Evolutionary conservation across 2,113 vertebrate genomes (phyloP), one percentile per base, ranked within the genome.

Genomic region (Aegotheles bennettii): DNA sequence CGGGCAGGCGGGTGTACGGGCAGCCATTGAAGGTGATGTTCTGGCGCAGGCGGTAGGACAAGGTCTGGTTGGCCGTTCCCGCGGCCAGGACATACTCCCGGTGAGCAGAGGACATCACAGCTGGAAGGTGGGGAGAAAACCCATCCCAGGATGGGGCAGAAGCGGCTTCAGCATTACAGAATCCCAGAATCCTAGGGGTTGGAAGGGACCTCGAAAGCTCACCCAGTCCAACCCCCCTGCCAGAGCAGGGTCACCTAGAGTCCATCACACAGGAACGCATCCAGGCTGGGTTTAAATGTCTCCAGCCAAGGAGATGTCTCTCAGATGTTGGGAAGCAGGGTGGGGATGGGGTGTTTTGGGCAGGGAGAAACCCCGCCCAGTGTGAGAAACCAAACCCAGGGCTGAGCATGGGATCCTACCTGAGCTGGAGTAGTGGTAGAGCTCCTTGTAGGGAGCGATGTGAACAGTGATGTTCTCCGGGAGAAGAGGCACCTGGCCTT

Each of bases 341-440:
- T 31, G 80, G 79, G 45, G 26, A 54, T 1, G 6, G 33, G 18
- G 64, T 36, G 38, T 3, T 28, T 42, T 25, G 0, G 31, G 6
- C 6, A 3, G 29, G 65, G 36, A 42, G 5, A 43, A 50, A n/a
- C n/a, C n/a, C n/a, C n/a, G n/a, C n/a, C n/a, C n/a, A 0, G 3
- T 5, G 14, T 0, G 5, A 54, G 42, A 53, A 69, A 8, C 4
- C 3, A 3, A 48, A n/a, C 2, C 1, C 0, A 3, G 48, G 31
- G 16, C 31, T 21, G 57, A 28, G n/a, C 13, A 20, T 2, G 4
- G 56, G 38, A 15, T 73, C 81, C 50, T 98, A 99, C 99, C 98
- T 67, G 99, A 99, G 70, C 98, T 98, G 31, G 98, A 98, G 96
- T 99, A 99, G 92, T 98, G 98, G 93, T 99, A 99, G 67, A 97